phyloP scores from a whole-genome alignment of 2,888 invertebrate species.

The Hirtodrosophila cameraria region DNA sequence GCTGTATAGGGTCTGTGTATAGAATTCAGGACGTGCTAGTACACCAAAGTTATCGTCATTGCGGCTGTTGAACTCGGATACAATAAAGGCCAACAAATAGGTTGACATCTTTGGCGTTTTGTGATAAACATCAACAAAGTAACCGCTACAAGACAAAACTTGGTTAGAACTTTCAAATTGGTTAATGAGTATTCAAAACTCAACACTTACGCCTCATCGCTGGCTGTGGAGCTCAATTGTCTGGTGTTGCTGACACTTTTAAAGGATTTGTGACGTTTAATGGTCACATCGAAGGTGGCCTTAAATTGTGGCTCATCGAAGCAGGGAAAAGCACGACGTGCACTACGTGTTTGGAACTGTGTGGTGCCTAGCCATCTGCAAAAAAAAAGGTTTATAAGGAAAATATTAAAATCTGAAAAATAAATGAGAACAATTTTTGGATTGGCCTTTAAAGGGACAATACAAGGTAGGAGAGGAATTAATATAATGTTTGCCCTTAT shows the following conservation, averaged over 20 bases:
- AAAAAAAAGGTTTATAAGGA: no score
- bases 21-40: slow-evolving; percentile 89
- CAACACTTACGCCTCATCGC: slow-evolving; percentile 60
- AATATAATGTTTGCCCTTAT: no score
- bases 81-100: slow-evolving; percentile 92
- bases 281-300: slow-evolving; percentile 86
- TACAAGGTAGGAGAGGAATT: no score
- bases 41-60: slow-evolving; percentile 84
- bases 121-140: slow-evolving; percentile 74
- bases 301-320: slow-evolving; percentile 91
- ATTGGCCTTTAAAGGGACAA: no score
- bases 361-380: slow-evolving; percentile 87
- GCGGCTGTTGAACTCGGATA: slow-evolving; percentile 86
- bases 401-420: no score
- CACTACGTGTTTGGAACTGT: slow-evolving; percentile 88
- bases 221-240: slow-evolving; percentile 18
- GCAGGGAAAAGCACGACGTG: slow-evolving; percentile 90
- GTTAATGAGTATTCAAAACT: no score
- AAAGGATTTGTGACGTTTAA: slow-evolving; percentile 81
- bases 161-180: background rate
- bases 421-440: no score
- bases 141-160: slow-evolving; percentile 36
- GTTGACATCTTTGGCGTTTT: slow-evolving; percentile 89
- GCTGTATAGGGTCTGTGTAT: slow-evolving; percentile 88
- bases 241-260: slow-evolving; percentile 75